A percentile compares a stretch with the other conserved stretches of the same genome.
Conservation (phyloP, 2,888 invertebrate genomes). For the Campopleginae sp. region DNA sequence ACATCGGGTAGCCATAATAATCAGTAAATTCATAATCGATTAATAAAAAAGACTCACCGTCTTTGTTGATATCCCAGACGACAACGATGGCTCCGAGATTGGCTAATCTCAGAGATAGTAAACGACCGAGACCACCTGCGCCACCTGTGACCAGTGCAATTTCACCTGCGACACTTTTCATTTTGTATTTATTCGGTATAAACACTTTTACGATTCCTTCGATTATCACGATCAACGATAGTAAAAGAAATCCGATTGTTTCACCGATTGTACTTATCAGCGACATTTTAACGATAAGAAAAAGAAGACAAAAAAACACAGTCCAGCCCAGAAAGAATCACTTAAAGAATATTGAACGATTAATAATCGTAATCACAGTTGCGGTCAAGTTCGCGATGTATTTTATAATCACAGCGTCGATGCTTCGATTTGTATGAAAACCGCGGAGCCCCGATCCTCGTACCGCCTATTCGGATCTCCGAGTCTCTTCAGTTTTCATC, state of each 20-base stretch:
- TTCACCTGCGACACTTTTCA: constrained; percentile 90
- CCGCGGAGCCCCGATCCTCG: neutral
- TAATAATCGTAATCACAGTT: constrained; percentile 8
- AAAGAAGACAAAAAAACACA: constrained; percentile 1
- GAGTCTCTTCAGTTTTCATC: neutral
- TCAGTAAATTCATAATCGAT: too few species aligned
- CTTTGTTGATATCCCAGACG: constrained; percentile 95
- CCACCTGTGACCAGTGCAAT: constrained; percentile 95
- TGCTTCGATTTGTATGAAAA: neutral
- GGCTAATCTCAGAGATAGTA: constrained; percentile 90
- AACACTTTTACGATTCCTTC: constrained; percentile 85
- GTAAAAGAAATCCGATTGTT: constrained; percentile 86
- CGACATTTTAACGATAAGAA: constrained; percentile 76
- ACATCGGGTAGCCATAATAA: too few species aligned
- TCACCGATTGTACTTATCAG: constrained; percentile 86
- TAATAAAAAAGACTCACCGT: constrained; percentile 87
- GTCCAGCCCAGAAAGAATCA: neutral
- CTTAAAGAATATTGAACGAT: neutral
- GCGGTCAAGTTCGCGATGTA: neutral
- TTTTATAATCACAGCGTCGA: neutral
- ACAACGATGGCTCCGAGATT: constrained; percentile 92
- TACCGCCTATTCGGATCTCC: neutral
- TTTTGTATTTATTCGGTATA: constrained; percentile 87
- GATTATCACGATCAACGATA: constrained; percentile 85
- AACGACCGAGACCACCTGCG: constrained; percentile 93